Conservation (phyloP, 2,113 vertebrate species). For the Anolis carolinensis region DNA sequence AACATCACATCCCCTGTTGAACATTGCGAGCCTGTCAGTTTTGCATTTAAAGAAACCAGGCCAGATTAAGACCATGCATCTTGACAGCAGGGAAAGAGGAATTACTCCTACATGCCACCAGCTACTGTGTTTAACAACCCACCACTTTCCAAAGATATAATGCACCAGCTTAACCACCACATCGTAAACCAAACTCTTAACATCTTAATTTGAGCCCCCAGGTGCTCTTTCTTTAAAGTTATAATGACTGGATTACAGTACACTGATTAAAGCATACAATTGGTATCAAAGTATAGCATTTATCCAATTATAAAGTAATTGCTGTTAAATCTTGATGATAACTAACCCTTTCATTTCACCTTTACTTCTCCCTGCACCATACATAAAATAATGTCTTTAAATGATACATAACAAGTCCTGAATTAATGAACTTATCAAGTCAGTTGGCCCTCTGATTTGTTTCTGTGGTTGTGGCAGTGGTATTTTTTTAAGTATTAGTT, state of each 20-base stretch:
- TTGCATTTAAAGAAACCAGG: conserved; percentile 28
- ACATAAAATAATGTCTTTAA: conserved; percentile 16
- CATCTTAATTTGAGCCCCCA: conserved; percentile 53
- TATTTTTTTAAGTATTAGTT: neutral
- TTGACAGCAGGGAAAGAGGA: conserved; percentile 45
- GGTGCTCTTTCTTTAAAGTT: conserved; percentile 47
- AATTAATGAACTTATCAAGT: neutral
- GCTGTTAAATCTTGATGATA: conserved; percentile 25
- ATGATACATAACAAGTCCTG: neutral
- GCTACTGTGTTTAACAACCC: conserved; percentile 33
- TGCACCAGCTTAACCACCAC: conserved; percentile 43
- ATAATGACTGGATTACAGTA: conserved; percentile 56
- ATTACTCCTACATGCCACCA: conserved; percentile 50
- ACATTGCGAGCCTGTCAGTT: conserved; percentile 24
- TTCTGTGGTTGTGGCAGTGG: neutral
- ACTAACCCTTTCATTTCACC: conserved; percentile 14
- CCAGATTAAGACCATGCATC: conserved; percentile 34
- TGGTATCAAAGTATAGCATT: conserved; percentile 32
- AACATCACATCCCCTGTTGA: conserved; percentile 14
- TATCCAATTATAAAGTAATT: neutral
- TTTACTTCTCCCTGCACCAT: neutral
- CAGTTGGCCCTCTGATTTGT: neutral
- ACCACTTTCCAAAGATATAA: conserved; percentile 46
- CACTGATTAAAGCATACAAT: conserved; percentile 33
- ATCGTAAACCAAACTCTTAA: conserved; percentile 58